Conservation (phyloP, 2,113 vertebrate species). For the Phalacrocorax aristotelis region DNA sequence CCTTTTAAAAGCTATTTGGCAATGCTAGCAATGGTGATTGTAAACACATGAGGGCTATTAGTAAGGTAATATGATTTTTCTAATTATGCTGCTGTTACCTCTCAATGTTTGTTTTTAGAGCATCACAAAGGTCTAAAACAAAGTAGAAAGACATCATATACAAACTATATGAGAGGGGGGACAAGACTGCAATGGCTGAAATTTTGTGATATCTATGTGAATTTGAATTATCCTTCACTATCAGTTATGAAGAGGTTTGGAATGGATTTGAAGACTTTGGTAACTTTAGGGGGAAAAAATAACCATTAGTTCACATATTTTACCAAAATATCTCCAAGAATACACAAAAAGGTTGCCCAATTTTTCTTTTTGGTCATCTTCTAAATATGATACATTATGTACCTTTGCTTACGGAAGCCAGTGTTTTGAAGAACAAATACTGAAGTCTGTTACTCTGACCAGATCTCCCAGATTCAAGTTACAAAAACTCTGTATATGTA, state of each 20-base stretch:
- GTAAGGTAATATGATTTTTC: background rate
- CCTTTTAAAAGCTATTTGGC: background rate
- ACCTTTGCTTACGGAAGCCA: background rate
- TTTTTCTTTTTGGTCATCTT: background rate
- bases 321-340: background rate
- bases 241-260: background rate
- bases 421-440: background rate
- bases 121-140: background rate
- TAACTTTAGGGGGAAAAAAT: background rate
- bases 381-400: background rate
- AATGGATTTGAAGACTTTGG: background rate
- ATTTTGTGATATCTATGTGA: background rate
- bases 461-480: background rate
- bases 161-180: background rate
- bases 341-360: background rate
- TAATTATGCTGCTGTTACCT: slow-evolving; percentile 5
- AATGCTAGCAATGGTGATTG: background rate
- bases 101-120: background rate
- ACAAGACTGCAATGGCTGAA: background rate
- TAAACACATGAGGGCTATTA: background rate
- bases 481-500: background rate
- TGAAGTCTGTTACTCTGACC: background rate
- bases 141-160: background rate
- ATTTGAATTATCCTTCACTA: background rate
- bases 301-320: background rate